phyloP scores from a whole-genome alignment of 1,140 invertebrate species.

The Monomorium pharaonis region DNA sequence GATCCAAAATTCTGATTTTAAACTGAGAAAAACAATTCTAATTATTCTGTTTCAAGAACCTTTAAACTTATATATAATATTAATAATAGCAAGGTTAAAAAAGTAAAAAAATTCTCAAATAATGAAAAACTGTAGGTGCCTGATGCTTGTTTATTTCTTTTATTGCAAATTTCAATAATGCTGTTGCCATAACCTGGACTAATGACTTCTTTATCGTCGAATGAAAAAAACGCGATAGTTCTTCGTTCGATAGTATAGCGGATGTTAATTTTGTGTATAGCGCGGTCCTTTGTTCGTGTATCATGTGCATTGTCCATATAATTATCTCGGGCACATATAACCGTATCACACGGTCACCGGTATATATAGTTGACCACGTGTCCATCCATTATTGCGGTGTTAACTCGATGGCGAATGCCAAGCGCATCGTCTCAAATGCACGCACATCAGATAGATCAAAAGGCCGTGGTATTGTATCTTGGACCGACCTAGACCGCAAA shows the following conservation, averaged over 20 bases:
- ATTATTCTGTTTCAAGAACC: too few species aligned
- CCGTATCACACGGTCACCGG: neutral
- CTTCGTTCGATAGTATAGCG: neutral
- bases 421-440: constrained; percentile 46
- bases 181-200: neutral
- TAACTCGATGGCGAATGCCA: constrained; percentile 35
- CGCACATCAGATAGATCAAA: constrained; percentile 46
- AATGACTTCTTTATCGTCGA: neutral
- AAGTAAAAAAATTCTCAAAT: too few species aligned
- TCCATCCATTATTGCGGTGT: constrained; percentile 34
- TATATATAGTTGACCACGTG: neutral
- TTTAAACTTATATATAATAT: too few species aligned
- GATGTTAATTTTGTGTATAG: constrained; percentile 9
- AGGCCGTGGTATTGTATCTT: constrained; percentile 1
- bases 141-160: too few species aligned
- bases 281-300: constrained; percentile 7
- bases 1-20: too few species aligned
- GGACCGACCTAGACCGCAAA: neutral
- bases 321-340: constrained; percentile 23
- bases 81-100: too few species aligned
- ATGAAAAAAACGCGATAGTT: neutral
- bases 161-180: neutral
- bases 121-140: too few species aligned
- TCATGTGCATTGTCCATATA: constrained; percentile 29
- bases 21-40: too few species aligned